Evolutionary conservation across 2,113 vertebrate species (phyloP).

Genomic region (Cololabis saira): DNA sequence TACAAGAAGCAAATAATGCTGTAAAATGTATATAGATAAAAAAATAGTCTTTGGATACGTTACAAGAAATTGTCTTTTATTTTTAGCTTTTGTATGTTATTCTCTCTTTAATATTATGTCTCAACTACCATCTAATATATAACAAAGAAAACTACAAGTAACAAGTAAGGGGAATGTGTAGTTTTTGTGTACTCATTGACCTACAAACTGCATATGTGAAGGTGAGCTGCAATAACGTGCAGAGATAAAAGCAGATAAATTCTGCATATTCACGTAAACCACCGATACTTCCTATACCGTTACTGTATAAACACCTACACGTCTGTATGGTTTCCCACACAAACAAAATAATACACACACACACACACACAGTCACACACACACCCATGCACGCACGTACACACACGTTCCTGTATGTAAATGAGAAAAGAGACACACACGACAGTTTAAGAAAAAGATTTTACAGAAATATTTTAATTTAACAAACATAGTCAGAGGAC

Average conservation of each 20-base stretch:
- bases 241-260: constrained; percentile 38
- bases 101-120: no score
- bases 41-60: no score
- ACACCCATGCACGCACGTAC: constrained; percentile 1
- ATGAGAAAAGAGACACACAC: constrained; percentile 5
- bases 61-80: no score
- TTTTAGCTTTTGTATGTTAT: no score
- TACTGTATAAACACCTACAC: constrained; percentile 45
- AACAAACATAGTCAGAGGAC: constrained; percentile 22
- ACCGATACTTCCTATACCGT: constrained; percentile 64
- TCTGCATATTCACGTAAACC: constrained; percentile 68
- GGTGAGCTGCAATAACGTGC: constrained; percentile 4
- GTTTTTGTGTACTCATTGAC: constrained; percentile 47
- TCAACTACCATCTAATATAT: no score
- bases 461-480: constrained; percentile 38
- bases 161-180: no score
- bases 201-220: constrained; percentile 14
- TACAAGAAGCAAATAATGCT: not conserved
- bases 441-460: constrained; percentile 28
- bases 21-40: not conserved
- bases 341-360: constrained; percentile 1
- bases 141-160: no score
- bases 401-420: not conserved
- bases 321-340: constrained; percentile 23
- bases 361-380: constrained; percentile 6